Base-by-base conservation (phyloP, 2,113 vertebrate species). In the Crotalus viridis region DNA sequence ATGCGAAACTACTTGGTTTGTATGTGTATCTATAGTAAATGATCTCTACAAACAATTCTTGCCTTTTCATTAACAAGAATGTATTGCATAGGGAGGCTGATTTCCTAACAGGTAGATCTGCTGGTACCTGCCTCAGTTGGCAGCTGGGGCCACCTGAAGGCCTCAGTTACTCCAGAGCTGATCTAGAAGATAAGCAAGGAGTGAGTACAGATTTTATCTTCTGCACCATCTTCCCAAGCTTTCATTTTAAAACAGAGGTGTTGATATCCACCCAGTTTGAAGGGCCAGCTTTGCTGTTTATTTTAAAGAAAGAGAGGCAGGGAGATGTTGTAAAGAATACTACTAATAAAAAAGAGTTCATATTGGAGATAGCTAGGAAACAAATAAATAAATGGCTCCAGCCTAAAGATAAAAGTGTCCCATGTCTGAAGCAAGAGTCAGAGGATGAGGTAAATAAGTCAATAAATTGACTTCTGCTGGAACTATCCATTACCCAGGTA, bases 1-100 rank as follows among this genome's bases (percentile, higher is more conserved):
- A 93, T 90, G 56, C 69, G 89, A 93, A 87, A 93, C 81, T 61
- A n/a, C 57, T 90, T 48, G 61, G 46, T 90, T 90, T 93, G 92
- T 87, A 52, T 90, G 46, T 93, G 21, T 93, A 54, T 90, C 92
- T 64, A 93, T 43, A 93, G 89, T 87, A 87, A 64, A 93, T 13
- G 56, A 93, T 93, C 92, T 93, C 57, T 87, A 56, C 56, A 87
- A 90, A 64, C 48, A 5, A 8, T 56, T 61, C 46, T 6, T 17
- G 10, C 48, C 56, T 87, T 87, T 87, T 52, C 89, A 64, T 57
- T 64, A 87, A 48, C 46, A 87, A 61, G 10, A 33, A 21, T 52
- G 15, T 61, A 55, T 93, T 86, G 89, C 81, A 90, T 22, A 87
- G 56, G 87, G 46, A 90, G 56, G n/a, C 46, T 39, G 81, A 87